A percentile compares a stretch with the other conserved stretches of the same genome.
phyloP scores from a whole-genome alignment of 2,888 invertebrate species.

The Drosophila greeni region DNA sequence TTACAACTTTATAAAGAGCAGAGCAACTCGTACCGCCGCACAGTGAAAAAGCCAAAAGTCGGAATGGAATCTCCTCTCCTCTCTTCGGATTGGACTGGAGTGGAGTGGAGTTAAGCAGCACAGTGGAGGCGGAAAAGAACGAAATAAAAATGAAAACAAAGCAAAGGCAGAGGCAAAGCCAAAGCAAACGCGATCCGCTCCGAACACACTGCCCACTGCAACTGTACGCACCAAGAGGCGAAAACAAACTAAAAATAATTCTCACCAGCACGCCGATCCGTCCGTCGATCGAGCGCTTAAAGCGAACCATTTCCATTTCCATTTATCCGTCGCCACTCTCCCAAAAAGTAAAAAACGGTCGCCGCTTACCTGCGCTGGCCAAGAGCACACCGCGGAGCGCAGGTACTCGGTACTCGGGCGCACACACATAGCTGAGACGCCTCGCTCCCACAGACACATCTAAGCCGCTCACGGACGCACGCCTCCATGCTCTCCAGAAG shows the following conservation, averaged over 20 bases:
- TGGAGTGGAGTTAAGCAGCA: background rate
- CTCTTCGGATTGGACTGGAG: slow-evolving; percentile 11
- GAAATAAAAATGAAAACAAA: slow-evolving; percentile 21
- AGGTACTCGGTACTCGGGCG: background rate
- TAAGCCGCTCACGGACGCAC: slow-evolving; percentile 10
- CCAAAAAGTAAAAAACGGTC: slow-evolving; percentile 7
- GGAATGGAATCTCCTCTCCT: slow-evolving; percentile 12
- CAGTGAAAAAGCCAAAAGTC: slow-evolving; percentile 35
- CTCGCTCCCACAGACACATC: slow-evolving; percentile 3
- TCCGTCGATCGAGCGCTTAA: slow-evolving; percentile 53
- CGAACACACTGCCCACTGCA: slow-evolving; percentile 29
- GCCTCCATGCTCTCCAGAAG: slow-evolving; percentile 11
- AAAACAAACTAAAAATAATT: slow-evolving; percentile 71
- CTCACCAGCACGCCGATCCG: slow-evolving; percentile 45
- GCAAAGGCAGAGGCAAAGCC: slow-evolving; percentile 4
- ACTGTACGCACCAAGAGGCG: slow-evolving; percentile 68
- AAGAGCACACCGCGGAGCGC: slow-evolving; percentile 3
- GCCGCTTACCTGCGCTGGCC: slow-evolving; percentile 18
- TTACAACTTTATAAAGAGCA: slow-evolving; percentile 32
- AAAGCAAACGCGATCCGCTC: slow-evolving; percentile 8
- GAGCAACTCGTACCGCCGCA: slow-evolving; percentile 21
- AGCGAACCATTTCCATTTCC: slow-evolving; percentile 30
- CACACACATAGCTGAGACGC: background rate
- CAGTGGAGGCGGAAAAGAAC: slow-evolving; percentile 14
- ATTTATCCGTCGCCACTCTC: slow-evolving; percentile 16